A percentile compares a stretch with the other conserved stretches of the same genome.
Conservation (phyloP, 2,888 invertebrate genomes). For the Parasteatoda lunata region DNA sequence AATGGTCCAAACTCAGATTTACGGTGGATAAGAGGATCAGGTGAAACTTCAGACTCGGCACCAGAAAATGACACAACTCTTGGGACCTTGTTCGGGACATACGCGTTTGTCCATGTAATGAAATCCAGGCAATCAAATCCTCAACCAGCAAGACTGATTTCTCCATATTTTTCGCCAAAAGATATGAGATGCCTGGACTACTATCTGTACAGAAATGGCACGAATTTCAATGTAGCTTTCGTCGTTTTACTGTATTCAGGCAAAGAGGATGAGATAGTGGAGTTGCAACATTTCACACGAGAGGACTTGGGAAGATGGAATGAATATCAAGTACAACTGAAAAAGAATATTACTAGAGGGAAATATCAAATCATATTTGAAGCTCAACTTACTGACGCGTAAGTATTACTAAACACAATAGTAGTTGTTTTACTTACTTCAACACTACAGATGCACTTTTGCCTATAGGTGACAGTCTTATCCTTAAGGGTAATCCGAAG, state of each 20-base stretch:
- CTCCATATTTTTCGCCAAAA: conserved; percentile 54
- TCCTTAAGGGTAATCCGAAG: no score
- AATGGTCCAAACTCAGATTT: conserved; percentile 44
- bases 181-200: conserved; percentile 56
- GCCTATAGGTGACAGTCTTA: no score
- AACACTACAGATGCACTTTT: no score
- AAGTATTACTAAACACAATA: not conserved
- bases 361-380: conserved; percentile 58
- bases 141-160: conserved; percentile 40
- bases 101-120: conserved; percentile 49
- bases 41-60: conserved; percentile 39
- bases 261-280: not conserved
- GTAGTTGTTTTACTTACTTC: no score
- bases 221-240: conserved; percentile 30
- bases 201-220: conserved; percentile 59
- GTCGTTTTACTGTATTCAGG: conserved; percentile 17
- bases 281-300: conserved; percentile 12
- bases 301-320: conserved; percentile 56
- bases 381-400: conserved; percentile 35
- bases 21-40: conserved; percentile 60
- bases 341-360: not conserved
- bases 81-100: conserved; percentile 64
- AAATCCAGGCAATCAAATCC: not conserved
- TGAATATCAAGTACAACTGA: conserved; percentile 43
- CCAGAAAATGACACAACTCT: conserved; percentile 61